Evolutionary conservation across 2,888 invertebrate genomes (phyloP).

Genomic region (Acanthococcus lagerstroemiae): DNA sequence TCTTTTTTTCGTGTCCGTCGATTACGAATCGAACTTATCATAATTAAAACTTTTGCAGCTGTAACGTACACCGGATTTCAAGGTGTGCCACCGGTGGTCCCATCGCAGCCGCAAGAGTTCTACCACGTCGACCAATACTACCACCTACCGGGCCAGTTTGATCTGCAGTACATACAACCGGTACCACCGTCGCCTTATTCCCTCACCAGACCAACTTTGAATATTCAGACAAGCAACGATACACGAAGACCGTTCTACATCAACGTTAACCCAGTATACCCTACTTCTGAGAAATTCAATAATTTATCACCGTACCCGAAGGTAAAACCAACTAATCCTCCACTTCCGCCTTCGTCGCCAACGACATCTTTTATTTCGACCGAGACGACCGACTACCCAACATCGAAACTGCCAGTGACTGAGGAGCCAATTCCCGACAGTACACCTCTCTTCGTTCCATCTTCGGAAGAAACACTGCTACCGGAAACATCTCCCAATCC

Average conservation of each 20-base stretch:
- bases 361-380: background rate
- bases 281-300: conserved; percentile 17
- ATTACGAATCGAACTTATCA: no score
- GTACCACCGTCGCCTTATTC: background rate
- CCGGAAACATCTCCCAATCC: background rate
- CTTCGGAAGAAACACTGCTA: background rate
- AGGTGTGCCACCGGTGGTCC: background rate
- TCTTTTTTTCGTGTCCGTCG: no score
- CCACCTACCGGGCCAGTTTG: background rate
- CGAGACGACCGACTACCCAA: conserved; percentile 1
- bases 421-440: background rate
- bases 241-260: conserved; percentile 13
- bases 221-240: background rate
- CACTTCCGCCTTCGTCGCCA: background rate
- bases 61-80: background rate
- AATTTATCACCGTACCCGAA: conserved; percentile 4
- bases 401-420: background rate
- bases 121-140: conserved; percentile 3
- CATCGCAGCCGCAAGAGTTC: background rate
- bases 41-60: no score
- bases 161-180: conserved; percentile 11
- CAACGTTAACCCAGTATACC: conserved; percentile 16
- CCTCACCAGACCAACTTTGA: background rate
- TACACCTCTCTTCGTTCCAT: background rate
- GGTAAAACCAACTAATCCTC: background rate